These are phyloP conservation scores for Spodoptera littoralis DNA, from an alignment of 2,888 invertebrate genomes.

Conservation along the genomic window DNA sequence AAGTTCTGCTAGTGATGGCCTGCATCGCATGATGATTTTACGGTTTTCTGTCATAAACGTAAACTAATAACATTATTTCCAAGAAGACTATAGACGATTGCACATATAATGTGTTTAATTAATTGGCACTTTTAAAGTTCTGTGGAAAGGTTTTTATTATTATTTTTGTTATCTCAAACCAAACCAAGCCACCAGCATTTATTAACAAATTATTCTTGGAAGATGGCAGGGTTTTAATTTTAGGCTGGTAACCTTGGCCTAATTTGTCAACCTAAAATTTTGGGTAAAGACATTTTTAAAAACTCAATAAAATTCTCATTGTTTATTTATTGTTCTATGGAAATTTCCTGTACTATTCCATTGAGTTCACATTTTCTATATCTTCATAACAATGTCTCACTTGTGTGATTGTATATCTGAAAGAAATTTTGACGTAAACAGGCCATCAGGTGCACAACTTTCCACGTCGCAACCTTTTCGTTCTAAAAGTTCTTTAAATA, in stretches of 20 bases:
- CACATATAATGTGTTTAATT: too few relatives aligned
- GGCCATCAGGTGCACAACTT: constrained; percentile 63
- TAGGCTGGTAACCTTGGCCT: constrained; percentile 40
- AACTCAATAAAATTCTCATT: constrained; percentile 33
- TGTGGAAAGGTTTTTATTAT: too few relatives aligned
- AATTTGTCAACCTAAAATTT: constrained; percentile 55
- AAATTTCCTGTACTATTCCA: constrained; percentile 39
- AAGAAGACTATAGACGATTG: too few relatives aligned
- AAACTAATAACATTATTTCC: too few relatives aligned
- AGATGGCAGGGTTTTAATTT: constrained; percentile 8
- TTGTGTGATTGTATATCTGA: constrained; percentile 63
- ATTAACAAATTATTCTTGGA: too few relatives aligned
- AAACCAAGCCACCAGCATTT: too few relatives aligned
- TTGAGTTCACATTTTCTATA: constrained; percentile 15
- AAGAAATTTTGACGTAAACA: constrained; percentile 62
- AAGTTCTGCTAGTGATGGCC: too few relatives aligned
- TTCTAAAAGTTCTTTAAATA: constrained; percentile 61
- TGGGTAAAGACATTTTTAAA: constrained; percentile 29
- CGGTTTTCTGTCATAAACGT: too few relatives aligned
- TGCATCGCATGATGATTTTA: too few relatives aligned
- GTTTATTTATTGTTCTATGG: constrained; percentile 14
- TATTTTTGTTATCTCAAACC: too few relatives aligned
- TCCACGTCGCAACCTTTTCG: constrained; percentile 68
- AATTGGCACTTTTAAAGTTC: too few relatives aligned
- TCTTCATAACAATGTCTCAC: constrained; percentile 63